Evolutionary conservation across 2,888 invertebrate genomes (phyloP).

Genomic region (Horisme vitalbata): DNA sequence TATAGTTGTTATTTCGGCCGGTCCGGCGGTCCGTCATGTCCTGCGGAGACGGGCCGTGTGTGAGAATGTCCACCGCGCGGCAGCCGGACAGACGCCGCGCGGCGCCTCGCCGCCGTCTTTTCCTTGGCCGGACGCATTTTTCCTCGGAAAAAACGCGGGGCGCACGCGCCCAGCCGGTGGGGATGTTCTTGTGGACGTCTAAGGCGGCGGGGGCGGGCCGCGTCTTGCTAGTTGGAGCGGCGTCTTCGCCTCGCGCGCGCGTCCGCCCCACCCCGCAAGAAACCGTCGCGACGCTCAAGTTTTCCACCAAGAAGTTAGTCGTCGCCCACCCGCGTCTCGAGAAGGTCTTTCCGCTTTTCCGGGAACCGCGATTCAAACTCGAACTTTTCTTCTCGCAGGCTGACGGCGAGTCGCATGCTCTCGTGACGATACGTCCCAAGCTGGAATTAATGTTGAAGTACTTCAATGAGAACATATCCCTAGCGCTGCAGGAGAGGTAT

Average conservation of each 20-base stretch:
- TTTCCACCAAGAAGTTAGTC: conserved; percentile 84
- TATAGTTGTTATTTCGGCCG: conserved; percentile 76
- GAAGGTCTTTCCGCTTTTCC: conserved; percentile 73
- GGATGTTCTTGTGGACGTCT: conserved; percentile 81
- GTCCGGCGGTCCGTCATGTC: conserved; percentile 67
- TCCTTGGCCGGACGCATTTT: conserved; percentile 82
- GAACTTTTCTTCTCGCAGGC: conserved; percentile 50
- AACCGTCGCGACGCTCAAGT: conserved; percentile 80
- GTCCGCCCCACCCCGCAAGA: conserved; percentile 82
- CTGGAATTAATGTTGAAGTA: conserved; percentile 83
- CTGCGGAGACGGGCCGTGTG: conserved; percentile 51
- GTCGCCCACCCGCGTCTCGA: conserved; percentile 82
- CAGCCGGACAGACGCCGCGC: conserved; percentile 48
- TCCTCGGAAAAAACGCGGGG: conserved; percentile 81
- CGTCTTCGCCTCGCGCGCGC: conserved; percentile 81
- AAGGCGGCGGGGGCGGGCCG: conserved; percentile 82
- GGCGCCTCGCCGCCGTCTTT: conserved; percentile 73
- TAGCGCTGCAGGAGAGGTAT: conserved; percentile 82
- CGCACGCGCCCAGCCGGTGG: conserved; percentile 80
- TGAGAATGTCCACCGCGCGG: conserved; percentile 44
- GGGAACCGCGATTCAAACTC: conserved; percentile 26
- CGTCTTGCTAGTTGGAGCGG: conserved; percentile 82
- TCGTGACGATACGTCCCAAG: conserved; percentile 72
- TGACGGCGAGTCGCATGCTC: conserved; percentile 62
- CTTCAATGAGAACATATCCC: conserved; percentile 82